Evolutionary conservation across 2,113 vertebrate species (phyloP), one percentile per base, ranked within the genome.

Genomic region (Lophochroa leadbeateri): DNA sequence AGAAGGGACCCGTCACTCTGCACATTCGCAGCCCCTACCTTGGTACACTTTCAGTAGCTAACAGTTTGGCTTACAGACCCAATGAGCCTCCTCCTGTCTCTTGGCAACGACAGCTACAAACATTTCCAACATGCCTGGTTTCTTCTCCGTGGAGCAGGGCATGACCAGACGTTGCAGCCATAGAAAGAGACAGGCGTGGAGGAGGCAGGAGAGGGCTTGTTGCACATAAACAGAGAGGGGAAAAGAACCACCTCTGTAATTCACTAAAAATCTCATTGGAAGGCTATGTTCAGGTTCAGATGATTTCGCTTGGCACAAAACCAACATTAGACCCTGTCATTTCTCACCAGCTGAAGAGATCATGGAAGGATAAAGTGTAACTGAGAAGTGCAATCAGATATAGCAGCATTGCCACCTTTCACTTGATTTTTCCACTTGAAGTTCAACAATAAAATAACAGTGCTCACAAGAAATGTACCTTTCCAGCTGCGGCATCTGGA

Each of bases 181-280:
- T 37, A 64, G 63, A 58, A 52, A 90, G 21, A 91, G 19, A 58
- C 35, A 94, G 74, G 80, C 8, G 4, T 58, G n/a, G 74, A 69
- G 80, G 57, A 86, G 86, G 44, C 91, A 96, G 91, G 83, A 92
- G 86, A 76, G 37, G 65, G 76, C 92, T 92, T 88, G 78, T 61
- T 94, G 72, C 77, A 50, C 1, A 3, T 63, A 58, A 72, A 7
- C 1, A 1, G 15, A 91, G n/a, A 46, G 24, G 3, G 41, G 33
- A 33, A 50, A 37, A 64, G 23, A 35, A 63, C 2, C 4, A 37
- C 14, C 24, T 75, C 67, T 25, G 11, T n/a, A 85, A 84, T 61
- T 65, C 41, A 27, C 20, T 43, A 37, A 84, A 81, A 71, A 47
- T 49, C 57, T 71, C 27, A 76, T 79, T 69, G 58, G 47, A 79